phyloP scores from a whole-genome alignment of 2,888 invertebrate species.

The Diabrotica balteata region DNA sequence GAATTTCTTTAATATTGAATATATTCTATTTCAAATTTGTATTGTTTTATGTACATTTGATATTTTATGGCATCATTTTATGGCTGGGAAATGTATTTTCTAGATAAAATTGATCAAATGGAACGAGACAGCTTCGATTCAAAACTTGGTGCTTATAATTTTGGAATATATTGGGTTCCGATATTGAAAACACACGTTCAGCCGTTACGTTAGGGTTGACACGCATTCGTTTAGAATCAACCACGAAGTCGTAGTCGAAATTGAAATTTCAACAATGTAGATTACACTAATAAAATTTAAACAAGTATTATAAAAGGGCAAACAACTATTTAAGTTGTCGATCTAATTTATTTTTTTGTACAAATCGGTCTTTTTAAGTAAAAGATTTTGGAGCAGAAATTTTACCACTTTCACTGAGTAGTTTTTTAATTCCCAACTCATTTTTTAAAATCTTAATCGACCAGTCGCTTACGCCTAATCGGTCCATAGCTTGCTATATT shows the following conservation, averaged over 20 bases:
- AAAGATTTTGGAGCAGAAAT: no score
- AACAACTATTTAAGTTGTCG: no score
- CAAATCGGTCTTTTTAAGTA: no score
- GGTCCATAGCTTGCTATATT: no score
- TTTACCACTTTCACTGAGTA: no score
- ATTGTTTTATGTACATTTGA: slow-evolving; percentile 2
- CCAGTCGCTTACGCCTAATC: no score
- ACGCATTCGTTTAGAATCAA: background rate
- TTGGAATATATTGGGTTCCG: slow-evolving; percentile 5
- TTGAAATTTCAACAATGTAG: no score
- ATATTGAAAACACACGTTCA: slow-evolving; percentile 5
- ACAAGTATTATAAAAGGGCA: no score
- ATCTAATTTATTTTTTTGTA: no score
- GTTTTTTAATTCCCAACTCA: no score
- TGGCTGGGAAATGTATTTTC: slow-evolving; percentile 1
- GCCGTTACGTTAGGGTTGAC: background rate
- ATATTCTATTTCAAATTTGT: slow-evolving; percentile 1
- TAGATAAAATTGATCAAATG: background rate
- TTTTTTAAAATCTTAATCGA: no score
- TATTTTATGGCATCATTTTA: slow-evolving; percentile 2
- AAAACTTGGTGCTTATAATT: slow-evolving; percentile 4
- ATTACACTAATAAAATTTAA: no score
- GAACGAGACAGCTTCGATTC: background rate
- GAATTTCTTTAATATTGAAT: background rate
- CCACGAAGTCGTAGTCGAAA: background rate